Percentiles rank a stretch among this genome's conserved stretches.
Evolutionary conservation across 2,113 vertebrate species (phyloP).

Genomic region (Colinus virginianus): DNA sequence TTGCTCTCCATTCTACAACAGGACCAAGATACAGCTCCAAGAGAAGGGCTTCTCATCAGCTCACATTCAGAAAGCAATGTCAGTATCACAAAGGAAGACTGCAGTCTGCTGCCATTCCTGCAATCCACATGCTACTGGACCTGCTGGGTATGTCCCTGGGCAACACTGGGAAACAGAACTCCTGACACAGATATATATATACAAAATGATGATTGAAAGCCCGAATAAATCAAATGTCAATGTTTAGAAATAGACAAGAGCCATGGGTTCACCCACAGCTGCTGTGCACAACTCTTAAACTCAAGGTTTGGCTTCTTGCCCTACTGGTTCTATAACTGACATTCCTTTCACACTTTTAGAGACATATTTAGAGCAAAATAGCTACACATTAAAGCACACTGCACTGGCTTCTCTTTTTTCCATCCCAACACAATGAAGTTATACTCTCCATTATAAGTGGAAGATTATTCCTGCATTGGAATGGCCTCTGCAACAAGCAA

Average conservation of each 20-base stretch:
- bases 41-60: neutral
- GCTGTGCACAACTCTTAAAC: neutral
- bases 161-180: slow-evolving; percentile 35
- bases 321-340: neutral
- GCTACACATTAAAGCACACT: neutral
- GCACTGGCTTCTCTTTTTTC: neutral
- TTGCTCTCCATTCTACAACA: neutral
- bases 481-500: neutral
- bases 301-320: neutral
- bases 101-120: neutral
- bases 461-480: slow-evolving; percentile 16
- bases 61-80: neutral
- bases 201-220: slow-evolving; percentile 49
- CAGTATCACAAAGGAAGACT: slow-evolving; percentile 16
- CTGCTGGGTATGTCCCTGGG: slow-evolving; percentile 9
- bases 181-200: slow-evolving; percentile 10
- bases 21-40: slow-evolving; percentile 23
- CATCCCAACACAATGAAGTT: neutral
- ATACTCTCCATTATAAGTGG: slow-evolving; percentile 31
- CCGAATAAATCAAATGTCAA: slow-evolving; percentile 48
- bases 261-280: neutral
- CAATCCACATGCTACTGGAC: neutral
- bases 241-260: slow-evolving; percentile 26
- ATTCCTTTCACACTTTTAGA: slow-evolving; percentile 13
- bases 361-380: neutral